These are phyloP conservation scores for Pluvialis apricaria DNA, from an alignment of 2,113 vertebrate genomes.

Conservation along the genomic window DNA sequence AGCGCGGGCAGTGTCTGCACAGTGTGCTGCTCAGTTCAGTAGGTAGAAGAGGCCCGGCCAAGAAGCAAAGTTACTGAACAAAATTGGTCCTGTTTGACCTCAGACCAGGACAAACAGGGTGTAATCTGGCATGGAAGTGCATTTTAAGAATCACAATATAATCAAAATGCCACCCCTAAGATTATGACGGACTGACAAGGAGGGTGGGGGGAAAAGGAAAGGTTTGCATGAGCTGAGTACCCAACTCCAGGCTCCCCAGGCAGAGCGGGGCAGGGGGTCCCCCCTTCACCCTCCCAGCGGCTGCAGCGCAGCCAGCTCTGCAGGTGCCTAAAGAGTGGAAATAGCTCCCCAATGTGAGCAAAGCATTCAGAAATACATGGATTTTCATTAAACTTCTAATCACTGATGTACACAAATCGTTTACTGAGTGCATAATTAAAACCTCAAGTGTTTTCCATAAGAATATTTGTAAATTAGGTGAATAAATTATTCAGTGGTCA, in stretches of 20 bases:
- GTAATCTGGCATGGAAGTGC: background rate
- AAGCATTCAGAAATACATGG: background rate
- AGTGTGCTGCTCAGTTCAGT: too few species aligned
- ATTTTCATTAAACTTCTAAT: background rate
- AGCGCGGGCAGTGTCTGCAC: too few species aligned
- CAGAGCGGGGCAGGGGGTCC: background rate
- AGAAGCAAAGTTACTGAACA: too few species aligned
- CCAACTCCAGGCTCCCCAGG: fast-evolving
- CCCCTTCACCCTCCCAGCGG: fast-evolving
- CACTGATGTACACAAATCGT: background rate
- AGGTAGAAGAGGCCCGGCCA: too few species aligned
- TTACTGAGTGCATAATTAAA: background rate
- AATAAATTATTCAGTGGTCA: slow-evolving; percentile 31
- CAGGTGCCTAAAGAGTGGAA: background rate
- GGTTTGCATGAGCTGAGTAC: background rate
- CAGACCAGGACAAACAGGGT: background rate
- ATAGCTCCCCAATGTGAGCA: background rate
- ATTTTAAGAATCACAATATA: background rate
- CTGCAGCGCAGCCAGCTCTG: background rate
- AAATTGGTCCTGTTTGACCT: too few species aligned
- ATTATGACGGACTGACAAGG: background rate
- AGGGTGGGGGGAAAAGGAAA: too few species aligned
- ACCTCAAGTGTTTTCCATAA: background rate
- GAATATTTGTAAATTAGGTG: background rate
- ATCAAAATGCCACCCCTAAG: background rate